Conservation (phyloP, 1,140 invertebrate species). For the Theocolax elegans region DNA sequence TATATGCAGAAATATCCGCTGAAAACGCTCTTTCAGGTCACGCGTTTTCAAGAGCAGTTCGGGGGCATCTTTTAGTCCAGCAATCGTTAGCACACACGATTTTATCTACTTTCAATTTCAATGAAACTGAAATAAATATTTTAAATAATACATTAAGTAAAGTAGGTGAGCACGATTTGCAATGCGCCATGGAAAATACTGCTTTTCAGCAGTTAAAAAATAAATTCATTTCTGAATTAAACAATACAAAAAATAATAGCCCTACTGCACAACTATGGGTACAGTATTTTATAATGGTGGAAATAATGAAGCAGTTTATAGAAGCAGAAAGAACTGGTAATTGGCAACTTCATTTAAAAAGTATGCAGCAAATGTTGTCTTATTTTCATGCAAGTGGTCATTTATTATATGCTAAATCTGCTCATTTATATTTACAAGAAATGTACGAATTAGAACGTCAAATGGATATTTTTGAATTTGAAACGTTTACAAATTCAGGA, state of each 20-base stretch:
- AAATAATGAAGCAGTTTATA: conserved; percentile 36
- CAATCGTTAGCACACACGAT: conserved; percentile 51
- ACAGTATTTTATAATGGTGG: conserved; percentile 37
- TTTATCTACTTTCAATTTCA: background rate
- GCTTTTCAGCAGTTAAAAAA: background rate
- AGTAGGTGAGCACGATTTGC: background rate
- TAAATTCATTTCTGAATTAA: background rate
- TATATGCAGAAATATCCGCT: conserved; percentile 56
- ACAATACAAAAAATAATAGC: conserved; percentile 35
- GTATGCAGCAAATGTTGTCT: conserved; percentile 46
- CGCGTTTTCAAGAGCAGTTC: conserved; percentile 53
- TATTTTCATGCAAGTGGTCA: conserved; percentile 44
- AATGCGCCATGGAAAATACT: background rate
- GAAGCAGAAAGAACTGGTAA: conserved; percentile 42
- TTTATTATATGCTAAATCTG: conserved; percentile 39
- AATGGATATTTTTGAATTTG: conserved; percentile 49
- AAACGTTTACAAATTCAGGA: conserved; percentile 47
- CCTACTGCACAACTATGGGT: conserved; percentile 51
- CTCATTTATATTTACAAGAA: conserved; percentile 44
- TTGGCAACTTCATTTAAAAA: conserved; percentile 34
- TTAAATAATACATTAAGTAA: background rate
- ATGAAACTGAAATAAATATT: background rate
- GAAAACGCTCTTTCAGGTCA: conserved; percentile 59
- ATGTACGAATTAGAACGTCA: conserved; percentile 50
- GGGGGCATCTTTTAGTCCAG: conserved; percentile 48